Conservation (phyloP, 2,113 vertebrate species). For the Albula glossodonta region DNA sequence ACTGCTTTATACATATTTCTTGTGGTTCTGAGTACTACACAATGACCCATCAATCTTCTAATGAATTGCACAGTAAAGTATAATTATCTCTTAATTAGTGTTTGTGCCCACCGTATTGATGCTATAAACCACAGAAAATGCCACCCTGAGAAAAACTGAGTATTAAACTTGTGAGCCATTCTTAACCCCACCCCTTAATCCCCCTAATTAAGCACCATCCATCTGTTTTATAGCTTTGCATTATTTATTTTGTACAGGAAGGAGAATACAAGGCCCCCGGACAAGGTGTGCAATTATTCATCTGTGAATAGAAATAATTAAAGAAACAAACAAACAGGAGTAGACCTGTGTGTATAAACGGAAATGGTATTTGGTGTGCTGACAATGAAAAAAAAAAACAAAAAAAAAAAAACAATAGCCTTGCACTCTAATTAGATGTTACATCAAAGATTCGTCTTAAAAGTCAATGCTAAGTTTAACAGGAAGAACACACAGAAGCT, state of each 20-base stretch:
- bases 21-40: not conserved
- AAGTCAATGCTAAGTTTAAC: not conserved
- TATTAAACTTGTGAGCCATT: not conserved
- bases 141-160: not conserved
- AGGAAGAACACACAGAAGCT: not conserved
- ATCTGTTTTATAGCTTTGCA: constrained; percentile 19
- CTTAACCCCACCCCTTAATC: not conserved
- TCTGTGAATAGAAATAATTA: constrained; percentile 5
- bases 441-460: not conserved
- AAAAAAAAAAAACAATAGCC: not conserved
- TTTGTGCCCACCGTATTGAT: not conserved
- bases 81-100: not conserved
- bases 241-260: constrained; percentile 23
- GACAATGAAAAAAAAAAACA: not conserved
- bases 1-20: not conserved
- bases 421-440: not conserved
- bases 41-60: not conserved
- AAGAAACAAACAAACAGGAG: not conserved
- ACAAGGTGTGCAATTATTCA: constrained; percentile 7
- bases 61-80: not conserved
- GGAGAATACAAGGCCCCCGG: not conserved
- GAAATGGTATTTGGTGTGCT: not conserved
- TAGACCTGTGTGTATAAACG: not conserved
- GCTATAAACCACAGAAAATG: not conserved
- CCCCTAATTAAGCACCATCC: not conserved